Percentiles rank a stretch among this genome's conserved stretches.
Conservation (phyloP, 1,140 invertebrate genomes). For the Sycobia sp. region DNA sequence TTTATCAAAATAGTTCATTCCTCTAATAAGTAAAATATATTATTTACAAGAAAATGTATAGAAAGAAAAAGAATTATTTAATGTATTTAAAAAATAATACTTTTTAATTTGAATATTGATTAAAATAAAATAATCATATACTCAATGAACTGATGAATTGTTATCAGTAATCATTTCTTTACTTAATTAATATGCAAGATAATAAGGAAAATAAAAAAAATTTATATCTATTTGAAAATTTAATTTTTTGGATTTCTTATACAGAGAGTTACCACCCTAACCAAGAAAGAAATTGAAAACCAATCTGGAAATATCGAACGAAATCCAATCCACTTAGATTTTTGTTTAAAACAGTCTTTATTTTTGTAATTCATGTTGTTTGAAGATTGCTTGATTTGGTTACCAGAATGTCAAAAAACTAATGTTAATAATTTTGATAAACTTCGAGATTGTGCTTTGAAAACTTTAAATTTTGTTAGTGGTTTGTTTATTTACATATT, state of each 20-base stretch:
- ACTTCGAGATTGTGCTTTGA: neutral
- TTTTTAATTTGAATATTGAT: too few relatives aligned
- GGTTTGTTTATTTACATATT: too few relatives aligned
- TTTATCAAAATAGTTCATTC: too few relatives aligned
- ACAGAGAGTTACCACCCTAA: slow-evolving; percentile 9
- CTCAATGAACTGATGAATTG: too few relatives aligned
- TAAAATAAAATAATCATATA: too few relatives aligned
- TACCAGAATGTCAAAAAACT: slow-evolving; percentile 16
- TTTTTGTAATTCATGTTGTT: slow-evolving; percentile 17
- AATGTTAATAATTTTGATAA: slow-evolving; percentile 25
- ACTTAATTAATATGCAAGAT: slow-evolving; percentile 1
- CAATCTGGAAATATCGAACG: slow-evolving; percentile 19
- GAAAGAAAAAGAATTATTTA: too few relatives aligned
- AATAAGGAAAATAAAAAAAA: slow-evolving; percentile 10
- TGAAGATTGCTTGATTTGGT: slow-evolving; percentile 7
- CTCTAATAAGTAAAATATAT: too few relatives aligned
- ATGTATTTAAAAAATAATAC: too few relatives aligned
- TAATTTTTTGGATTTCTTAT: neutral
- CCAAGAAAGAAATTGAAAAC: slow-evolving; percentile 29
- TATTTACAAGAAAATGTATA: too few relatives aligned
- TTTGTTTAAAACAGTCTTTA: slow-evolving; percentile 21
- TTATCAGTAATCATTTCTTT: too few relatives aligned
- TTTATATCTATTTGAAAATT: slow-evolving; percentile 1
- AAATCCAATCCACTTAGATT: slow-evolving; percentile 24
- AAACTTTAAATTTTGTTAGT: slow-evolving; percentile 2